These are phyloP conservation scores for Chesias legatella DNA, from an alignment of 2,888 invertebrate species.

Conservation along the genomic window DNA sequence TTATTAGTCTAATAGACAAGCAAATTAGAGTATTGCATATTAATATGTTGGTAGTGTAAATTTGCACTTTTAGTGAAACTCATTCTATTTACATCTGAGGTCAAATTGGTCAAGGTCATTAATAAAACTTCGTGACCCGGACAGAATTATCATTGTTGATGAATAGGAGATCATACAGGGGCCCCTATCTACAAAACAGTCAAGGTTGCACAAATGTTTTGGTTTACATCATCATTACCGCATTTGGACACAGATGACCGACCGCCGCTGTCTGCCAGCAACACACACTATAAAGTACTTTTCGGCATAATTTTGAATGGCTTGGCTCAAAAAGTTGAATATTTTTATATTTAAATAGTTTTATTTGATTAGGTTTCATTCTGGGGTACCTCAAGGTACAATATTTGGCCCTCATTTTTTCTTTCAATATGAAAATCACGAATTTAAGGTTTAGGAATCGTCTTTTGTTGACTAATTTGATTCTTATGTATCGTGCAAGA, in stretches of 20 bases:
- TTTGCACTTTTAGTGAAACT: too few relatives aligned
- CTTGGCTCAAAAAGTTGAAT: too few relatives aligned
- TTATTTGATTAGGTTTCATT: too few relatives aligned
- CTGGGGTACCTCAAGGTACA: constrained; percentile 2
- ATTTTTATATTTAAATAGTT: too few relatives aligned
- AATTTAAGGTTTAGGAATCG: too few relatives aligned
- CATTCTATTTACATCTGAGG: not conserved
- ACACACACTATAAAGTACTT: constrained; percentile 7
- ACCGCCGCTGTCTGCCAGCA: constrained; percentile 30
- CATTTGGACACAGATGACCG: constrained; percentile 47
- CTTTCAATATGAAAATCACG: too few relatives aligned
- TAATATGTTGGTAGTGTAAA: too few relatives aligned
- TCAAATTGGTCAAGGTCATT: constrained; percentile 1
- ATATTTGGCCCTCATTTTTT: not conserved
- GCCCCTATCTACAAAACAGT: constrained; percentile 40
- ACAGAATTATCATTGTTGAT: constrained; percentile 20
- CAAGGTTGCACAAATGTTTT: constrained; percentile 54
- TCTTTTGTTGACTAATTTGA: too few relatives aligned
- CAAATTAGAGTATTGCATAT: too few relatives aligned
- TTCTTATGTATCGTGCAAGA: too few relatives aligned
- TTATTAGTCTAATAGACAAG: too few relatives aligned
- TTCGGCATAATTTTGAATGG: constrained; percentile 3
- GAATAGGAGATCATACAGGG: constrained; percentile 37
- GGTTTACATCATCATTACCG: constrained; percentile 53
- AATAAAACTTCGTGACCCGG: too few relatives aligned